Percentiles rank a stretch among this genome's conserved stretches.
Evolutionary conservation across 1,140 invertebrate genomes (phyloP).

Genomic region (Sitophilus oryzae): DNA sequence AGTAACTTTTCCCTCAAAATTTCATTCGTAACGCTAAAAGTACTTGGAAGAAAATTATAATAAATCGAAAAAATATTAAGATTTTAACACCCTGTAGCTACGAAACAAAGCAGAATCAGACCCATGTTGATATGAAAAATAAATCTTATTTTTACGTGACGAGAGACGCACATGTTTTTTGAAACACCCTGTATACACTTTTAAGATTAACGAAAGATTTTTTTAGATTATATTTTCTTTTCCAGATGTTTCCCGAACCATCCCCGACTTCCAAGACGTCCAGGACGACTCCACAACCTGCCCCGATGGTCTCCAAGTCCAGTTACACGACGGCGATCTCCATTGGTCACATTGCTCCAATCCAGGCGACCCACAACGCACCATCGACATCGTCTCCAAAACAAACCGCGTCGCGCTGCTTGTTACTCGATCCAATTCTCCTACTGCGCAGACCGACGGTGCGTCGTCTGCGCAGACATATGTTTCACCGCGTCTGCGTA

Average conservation of each 20-base stretch:
- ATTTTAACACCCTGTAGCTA: no score
- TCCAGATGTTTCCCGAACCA: slow-evolving; percentile 29
- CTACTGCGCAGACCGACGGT: neutral
- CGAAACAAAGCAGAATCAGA: no score
- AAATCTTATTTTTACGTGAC: no score
- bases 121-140: no score
- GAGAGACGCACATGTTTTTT: no score
- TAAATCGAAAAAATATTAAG: no score
- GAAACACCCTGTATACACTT: no score
- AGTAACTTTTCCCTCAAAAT: no score
- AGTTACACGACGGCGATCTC: slow-evolving; percentile 49
- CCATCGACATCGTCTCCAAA: slow-evolving; percentile 52
- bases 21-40: no score
- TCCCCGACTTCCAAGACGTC: slow-evolving; percentile 25
- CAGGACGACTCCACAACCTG: slow-evolving; percentile 40
- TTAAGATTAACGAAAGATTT: no score
- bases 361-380: slow-evolving; percentile 48
- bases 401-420: slow-evolving; percentile 49
- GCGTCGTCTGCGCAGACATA: neutral
- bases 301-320: slow-evolving; percentile 49
- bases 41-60: no score
- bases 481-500: slow-evolving; percentile 36
- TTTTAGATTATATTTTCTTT: no score
- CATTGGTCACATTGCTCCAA: slow-evolving; percentile 53
- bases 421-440: slow-evolving; percentile 21